Evolutionary conservation across 1,140 invertebrate species (phyloP), one percentile per base, ranked within the genome.

Genomic region (Leptopilina clavipes): DNA sequence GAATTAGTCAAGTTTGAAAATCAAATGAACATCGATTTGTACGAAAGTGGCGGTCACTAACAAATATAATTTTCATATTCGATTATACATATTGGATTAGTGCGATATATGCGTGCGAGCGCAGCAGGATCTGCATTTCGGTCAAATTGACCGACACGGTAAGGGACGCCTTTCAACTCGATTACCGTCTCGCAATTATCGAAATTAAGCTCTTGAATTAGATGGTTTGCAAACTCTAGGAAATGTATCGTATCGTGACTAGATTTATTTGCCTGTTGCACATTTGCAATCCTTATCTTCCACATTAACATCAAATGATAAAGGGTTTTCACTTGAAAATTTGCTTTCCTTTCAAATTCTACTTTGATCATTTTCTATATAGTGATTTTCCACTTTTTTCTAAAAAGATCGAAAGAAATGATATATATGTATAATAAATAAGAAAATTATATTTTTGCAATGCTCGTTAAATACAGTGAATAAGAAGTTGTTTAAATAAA

Each of bases 161-260:
- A 59, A 25, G 22, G 56, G 22, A 12, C 9, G 22, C 22, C 9
- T 31, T 59, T 59, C 56, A 59, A 59, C 22, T 59, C 56, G 22
- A 59, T 59, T 59, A 59, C 56, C 56, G 22, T 59, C 56, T 59
- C 22, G 56, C 56, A 59, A 59, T 59, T 59, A 59, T 59, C 19
- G 56, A 59, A 19, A 3, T 59, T 25, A 14, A 25, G 18, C 54
- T 56, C 54, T 25, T 22, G 54, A 56, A 56, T 56, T 56, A 59
- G 56, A 59, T 59, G 56, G 56, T 25, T 59, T 56, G 9, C 54
- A 59, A 59, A 59, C 56, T 31, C 18, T 12, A 25, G 56, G 18
- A 59, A 59, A 25, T 11, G 45, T 48, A 25, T 59, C 10, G 19
- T 7, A 59, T 59, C 56, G 0, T 56, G 22, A 25, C 56, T 31